These are phyloP conservation scores for Drosophila buzzatii DNA, from an alignment of 2,888 invertebrate genomes.

Conservation along the genomic window DNA sequence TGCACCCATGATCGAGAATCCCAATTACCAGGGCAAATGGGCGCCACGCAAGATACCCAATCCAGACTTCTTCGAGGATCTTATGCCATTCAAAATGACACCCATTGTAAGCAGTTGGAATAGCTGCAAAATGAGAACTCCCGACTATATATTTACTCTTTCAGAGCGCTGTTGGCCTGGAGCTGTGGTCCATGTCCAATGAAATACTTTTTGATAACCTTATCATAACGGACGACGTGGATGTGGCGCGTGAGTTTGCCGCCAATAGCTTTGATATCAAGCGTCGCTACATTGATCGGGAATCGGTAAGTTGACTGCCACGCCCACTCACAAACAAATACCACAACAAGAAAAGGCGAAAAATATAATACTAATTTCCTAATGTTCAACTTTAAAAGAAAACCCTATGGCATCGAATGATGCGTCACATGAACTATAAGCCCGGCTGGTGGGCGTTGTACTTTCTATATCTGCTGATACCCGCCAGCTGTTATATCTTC, in stretches of 20 bases:
- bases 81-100: conserved; percentile 95
- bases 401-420: conserved; percentile 90
- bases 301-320: conserved; percentile 89
- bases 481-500: conserved; percentile 89
- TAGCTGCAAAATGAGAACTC: neutral
- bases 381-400: conserved; percentile 83
- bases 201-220: conserved; percentile 98
- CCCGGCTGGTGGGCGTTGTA: conserved; percentile 94
- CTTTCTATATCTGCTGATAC: conserved; percentile 91
- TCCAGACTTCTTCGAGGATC: conserved; percentile 96
- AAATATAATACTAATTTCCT: conserved; percentile 12
- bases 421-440: conserved; percentile 91
- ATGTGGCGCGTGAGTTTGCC: conserved; percentile 92
- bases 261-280: conserved; percentile 94
- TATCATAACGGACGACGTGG: conserved; percentile 93
- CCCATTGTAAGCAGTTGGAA: conserved; percentile 90
- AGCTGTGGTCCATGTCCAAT: conserved; percentile 99
- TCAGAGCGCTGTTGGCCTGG: conserved; percentile 96
- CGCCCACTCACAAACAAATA: neutral
- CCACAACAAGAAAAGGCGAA: neutral
- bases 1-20: conserved; percentile 95
- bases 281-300: conserved; percentile 91
- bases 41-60: conserved; percentile 93
- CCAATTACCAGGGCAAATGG: conserved; percentile 98
- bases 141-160: conserved; percentile 38